Percentiles rank a stretch among this genome's conserved stretches.
These are phyloP conservation scores for Balaenoptera acutorostrata DNA, from an alignment of 2,113 vertebrate genomes.

Conservation along the genomic window DNA sequence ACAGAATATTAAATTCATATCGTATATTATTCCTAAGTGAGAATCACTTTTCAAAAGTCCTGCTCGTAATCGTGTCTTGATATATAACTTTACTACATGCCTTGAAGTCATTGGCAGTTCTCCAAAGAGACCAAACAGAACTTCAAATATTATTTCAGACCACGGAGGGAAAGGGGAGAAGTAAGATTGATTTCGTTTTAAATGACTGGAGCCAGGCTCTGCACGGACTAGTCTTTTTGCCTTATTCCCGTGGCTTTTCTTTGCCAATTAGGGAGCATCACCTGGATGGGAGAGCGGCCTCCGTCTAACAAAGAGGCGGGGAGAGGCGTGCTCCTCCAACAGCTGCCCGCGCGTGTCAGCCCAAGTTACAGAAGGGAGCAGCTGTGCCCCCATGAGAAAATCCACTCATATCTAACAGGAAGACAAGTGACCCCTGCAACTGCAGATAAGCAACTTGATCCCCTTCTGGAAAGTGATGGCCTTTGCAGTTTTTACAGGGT, in stretches of 20 bases:
- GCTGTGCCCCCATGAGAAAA: slow-evolving; percentile 50
- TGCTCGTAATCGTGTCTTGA: not conserved
- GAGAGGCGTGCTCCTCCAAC: not conserved
- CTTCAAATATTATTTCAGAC: slow-evolving; percentile 42
- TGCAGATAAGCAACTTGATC: slow-evolving; percentile 41
- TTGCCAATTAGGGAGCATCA: slow-evolving; percentile 11
- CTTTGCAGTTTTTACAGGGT: not conserved
- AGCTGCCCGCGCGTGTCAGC: slow-evolving; percentile 38
- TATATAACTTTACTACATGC: not conserved
- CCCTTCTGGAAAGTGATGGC: not conserved
- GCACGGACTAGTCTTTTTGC: not conserved
- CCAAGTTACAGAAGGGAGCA: slow-evolving; percentile 15
- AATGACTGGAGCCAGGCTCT: not conserved
- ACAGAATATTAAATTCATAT: slow-evolving; percentile 41
- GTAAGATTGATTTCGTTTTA: slow-evolving; percentile 35
- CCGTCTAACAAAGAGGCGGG: not conserved
- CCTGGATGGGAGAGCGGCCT: not conserved
- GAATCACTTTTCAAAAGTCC: slow-evolving; percentile 40
- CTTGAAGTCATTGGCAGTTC: not conserved
- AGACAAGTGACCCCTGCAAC: not conserved
- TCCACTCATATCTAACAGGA: slow-evolving; percentile 38
- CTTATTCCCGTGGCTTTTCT: not conserved
- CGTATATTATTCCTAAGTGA: not conserved
- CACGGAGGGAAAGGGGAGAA: not conserved
- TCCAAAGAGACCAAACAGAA: slow-evolving; percentile 24